Percentiles rank a stretch among this genome's conserved stretches.
Conservation (phyloP, 1,140 invertebrate genomes). For the Maconellicoccus hirsutus region DNA sequence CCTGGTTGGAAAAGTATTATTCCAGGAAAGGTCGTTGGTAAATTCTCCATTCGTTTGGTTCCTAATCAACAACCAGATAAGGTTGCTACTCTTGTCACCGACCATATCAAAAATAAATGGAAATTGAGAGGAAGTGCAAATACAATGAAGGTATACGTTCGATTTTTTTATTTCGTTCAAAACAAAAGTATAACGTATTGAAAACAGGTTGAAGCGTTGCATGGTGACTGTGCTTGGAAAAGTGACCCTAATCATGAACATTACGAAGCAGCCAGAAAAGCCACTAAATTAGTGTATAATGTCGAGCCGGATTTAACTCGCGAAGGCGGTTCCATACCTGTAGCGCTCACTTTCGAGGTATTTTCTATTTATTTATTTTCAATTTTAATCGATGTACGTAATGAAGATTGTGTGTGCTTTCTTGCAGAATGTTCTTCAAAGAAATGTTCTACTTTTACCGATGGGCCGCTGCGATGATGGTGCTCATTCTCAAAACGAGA, state of each 20-base stretch:
- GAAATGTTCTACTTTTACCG: constrained; percentile 85
- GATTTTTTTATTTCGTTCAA: constrained; percentile 6
- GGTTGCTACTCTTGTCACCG: constrained; percentile 57
- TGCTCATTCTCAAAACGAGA: constrained; percentile 97
- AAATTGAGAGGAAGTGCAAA: constrained; percentile 68
- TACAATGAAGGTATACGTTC: constrained; percentile 63
- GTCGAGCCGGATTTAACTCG: constrained; percentile 88
- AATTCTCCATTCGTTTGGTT: constrained; percentile 91
- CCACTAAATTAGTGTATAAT: constrained; percentile 80
- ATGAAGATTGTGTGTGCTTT: not conserved
- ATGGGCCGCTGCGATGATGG: constrained; percentile 89
- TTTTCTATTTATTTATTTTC: constrained; percentile 39
- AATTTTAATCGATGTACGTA: not conserved
- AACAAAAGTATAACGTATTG: too few species aligned
- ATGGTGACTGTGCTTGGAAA: constrained; percentile 82
- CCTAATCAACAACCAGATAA: constrained; percentile 75
- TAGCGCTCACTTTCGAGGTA: constrained; percentile 71
- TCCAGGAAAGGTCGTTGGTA: constrained; percentile 85
- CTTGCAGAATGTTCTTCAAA: constrained; percentile 69
- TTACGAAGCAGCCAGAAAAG: constrained; percentile 75
- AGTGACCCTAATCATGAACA: constrained; percentile 84
- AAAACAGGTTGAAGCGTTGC: constrained; percentile 32
- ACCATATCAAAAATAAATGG: constrained; percentile 58
- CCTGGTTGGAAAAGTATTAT: constrained; percentile 91
- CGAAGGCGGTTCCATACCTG: constrained; percentile 92